These are phyloP conservation scores for Heteromurus nitidus DNA, from an alignment of 2,888 invertebrate genomes.

Conservation along the genomic window DNA sequence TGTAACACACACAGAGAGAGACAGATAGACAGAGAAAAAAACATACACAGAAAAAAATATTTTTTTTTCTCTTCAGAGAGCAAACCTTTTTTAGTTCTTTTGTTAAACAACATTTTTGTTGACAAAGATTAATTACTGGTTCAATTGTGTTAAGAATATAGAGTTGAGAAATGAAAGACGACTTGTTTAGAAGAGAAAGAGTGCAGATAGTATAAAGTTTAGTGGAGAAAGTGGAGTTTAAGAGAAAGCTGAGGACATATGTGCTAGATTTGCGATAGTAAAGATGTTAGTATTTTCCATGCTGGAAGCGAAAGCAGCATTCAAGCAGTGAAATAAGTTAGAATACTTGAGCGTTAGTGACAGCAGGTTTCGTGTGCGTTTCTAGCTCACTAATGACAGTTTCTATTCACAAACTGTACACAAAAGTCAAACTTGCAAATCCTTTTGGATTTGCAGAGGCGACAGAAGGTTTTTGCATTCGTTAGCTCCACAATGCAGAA, in stretches of 20 bases:
- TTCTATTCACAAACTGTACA: too few species aligned
- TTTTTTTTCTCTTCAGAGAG: neutral
- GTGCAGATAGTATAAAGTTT: neutral
- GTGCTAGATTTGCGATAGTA: neutral
- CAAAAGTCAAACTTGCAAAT: too few species aligned
- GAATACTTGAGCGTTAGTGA: too few species aligned
- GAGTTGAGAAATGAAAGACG: neutral
- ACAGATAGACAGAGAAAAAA: conserved; percentile 44
- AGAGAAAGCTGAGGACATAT: too few species aligned
- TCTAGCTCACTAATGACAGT: too few species aligned
- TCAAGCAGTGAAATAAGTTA: too few species aligned
- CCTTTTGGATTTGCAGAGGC: too few species aligned
- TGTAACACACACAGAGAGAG: conserved; percentile 40
- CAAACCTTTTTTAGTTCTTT: conserved; percentile 15
- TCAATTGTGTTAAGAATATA: neutral
- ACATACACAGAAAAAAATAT: conserved; percentile 56
- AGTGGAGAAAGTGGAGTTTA: neutral
- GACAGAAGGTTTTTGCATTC: too few species aligned
- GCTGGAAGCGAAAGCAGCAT: too few species aligned
- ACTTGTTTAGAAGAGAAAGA: conserved; percentile 14
- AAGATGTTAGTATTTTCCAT: neutral
- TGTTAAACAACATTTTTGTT: neutral
- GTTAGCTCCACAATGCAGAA: too few species aligned
- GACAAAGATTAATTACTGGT: neutral
- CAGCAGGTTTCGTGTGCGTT: neutral